A percentile compares a stretch with the other conserved stretches of the same genome.
Conservation (phyloP, 2,888 invertebrate species). For the Lamellibrachia satsuma region DNA sequence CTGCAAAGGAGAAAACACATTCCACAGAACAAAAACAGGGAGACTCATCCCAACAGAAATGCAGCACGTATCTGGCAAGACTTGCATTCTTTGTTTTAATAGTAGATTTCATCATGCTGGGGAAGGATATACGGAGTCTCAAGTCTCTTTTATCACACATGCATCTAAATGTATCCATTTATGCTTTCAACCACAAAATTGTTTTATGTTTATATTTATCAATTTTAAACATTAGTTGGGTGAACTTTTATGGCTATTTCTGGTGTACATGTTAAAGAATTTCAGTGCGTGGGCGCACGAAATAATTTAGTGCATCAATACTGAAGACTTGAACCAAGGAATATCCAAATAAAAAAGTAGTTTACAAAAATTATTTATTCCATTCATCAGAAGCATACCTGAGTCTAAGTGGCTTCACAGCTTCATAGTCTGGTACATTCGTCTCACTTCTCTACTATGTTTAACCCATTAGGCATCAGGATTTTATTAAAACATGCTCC, state of each 20-base stretch:
- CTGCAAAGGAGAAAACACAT: no score
- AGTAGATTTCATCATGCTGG: neutral
- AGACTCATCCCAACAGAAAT: neutral
- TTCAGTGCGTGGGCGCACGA: neutral
- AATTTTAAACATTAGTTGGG: no score
- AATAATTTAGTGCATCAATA: neutral
- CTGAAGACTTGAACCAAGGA: neutral
- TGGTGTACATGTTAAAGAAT: no score
- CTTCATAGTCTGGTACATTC: neutral
- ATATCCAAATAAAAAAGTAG: neutral
- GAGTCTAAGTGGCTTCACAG: neutral
- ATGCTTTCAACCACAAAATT: neutral
- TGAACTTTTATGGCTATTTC: no score
- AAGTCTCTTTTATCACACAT: neutral
- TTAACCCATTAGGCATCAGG: no score
- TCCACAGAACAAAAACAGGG: no score
- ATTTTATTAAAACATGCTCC: no score
- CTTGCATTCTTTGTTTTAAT: neutral
- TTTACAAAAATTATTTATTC: neutral
- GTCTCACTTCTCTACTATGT: neutral
- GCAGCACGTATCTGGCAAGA: neutral
- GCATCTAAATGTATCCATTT: neutral
- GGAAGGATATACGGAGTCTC: neutral
- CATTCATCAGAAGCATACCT: neutral
- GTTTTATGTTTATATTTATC: neutral